Conservation (phyloP, 2,113 vertebrate genomes). For the Labeo catla region DNA sequence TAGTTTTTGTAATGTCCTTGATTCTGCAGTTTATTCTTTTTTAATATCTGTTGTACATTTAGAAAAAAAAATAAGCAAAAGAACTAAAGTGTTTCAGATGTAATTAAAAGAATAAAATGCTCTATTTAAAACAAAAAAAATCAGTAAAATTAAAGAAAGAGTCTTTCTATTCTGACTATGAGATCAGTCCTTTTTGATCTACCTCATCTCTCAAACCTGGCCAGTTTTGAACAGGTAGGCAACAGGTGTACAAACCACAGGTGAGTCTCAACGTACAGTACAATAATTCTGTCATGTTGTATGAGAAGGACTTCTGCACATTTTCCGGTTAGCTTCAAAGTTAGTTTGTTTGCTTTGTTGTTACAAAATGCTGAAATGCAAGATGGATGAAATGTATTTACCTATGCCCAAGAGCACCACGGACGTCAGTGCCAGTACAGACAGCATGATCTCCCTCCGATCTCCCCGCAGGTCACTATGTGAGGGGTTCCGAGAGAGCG, state of each 20-base stretch:
- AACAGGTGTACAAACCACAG: conserved; percentile 20
- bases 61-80: not conserved
- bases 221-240: not conserved
- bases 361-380: not conserved
- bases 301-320: not conserved
- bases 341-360: not conserved
- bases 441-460: conserved; percentile 72
- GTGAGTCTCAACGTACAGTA: not conserved
- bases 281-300: not conserved
- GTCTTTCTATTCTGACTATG: not conserved
- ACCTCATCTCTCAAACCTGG: not conserved
- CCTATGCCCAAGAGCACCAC: conserved; percentile 74
- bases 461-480: conserved; percentile 45
- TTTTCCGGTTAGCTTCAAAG: not conserved
- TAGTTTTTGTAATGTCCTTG: not conserved
- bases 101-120: not conserved
- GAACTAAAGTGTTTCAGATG: not conserved
- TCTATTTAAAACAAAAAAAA: not conserved
- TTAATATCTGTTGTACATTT: not conserved
- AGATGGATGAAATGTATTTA: conserved; percentile 60
- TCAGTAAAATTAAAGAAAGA: not conserved
- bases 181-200: not conserved
- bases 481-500: conserved; percentile 37
- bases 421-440: conserved; percentile 72
- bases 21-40: not conserved